Percentiles rank a stretch among this genome's conserved stretches.
Conservation (phyloP, 2,113 vertebrate genomes). For the Furnarius figulus region DNA sequence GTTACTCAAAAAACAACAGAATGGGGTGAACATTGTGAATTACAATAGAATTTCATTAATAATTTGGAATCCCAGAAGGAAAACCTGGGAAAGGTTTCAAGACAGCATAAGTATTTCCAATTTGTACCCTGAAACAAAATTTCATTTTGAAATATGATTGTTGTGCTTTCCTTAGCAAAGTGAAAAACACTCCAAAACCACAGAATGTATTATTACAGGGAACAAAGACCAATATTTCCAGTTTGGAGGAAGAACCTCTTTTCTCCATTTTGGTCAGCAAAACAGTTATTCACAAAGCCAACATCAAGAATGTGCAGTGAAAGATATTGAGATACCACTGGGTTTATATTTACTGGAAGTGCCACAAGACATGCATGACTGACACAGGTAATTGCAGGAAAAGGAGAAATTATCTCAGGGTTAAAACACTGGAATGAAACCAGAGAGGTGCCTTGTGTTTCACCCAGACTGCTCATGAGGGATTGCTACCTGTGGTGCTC, state of each 20-base stretch:
- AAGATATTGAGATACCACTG: neutral
- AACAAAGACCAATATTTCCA: neutral
- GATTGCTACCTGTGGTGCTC: neutral
- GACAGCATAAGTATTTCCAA: neutral
- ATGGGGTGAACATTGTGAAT: neutral
- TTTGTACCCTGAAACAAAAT: neutral
- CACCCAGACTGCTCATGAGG: neutral
- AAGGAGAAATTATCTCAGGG: accelerated
- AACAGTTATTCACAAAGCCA: neutral
- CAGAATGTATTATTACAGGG: neutral
- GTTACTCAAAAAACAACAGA: neutral
- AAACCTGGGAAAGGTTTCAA: neutral
- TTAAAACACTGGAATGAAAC: neutral
- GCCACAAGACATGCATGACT: neutral
- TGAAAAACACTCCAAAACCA: neutral
- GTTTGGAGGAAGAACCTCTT: neutral
- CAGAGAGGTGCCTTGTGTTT: neutral
- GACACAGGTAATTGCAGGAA: neutral
- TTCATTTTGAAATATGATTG: neutral
- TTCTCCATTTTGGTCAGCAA: neutral
- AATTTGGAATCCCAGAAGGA: neutral
- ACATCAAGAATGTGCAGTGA: neutral
- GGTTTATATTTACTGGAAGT: neutral
- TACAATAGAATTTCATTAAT: neutral
- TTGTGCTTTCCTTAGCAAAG: neutral